Conservation (phyloP, 2,888 invertebrate genomes). For the Neria commutata region DNA sequence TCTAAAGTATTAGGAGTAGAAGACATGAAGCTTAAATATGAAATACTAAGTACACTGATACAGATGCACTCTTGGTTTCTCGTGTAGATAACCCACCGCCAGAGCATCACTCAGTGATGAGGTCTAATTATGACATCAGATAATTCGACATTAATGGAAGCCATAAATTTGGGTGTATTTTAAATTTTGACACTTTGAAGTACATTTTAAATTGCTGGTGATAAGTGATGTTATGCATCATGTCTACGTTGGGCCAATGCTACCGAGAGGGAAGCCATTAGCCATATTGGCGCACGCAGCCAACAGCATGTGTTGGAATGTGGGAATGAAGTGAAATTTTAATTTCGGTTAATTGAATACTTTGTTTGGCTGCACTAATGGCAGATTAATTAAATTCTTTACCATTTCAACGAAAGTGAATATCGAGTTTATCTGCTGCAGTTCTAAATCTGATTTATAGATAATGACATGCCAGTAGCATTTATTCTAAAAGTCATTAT, state of each 20-base stretch:
- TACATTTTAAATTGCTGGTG: constrained; percentile 11
- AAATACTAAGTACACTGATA: no score
- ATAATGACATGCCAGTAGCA: no score
- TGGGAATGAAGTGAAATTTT: neutral
- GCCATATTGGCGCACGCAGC: neutral
- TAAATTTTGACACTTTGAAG: constrained; percentile 9
- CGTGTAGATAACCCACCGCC: neutral
- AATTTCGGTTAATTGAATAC: neutral
- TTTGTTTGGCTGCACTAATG: neutral
- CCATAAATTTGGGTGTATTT: constrained; percentile 10
- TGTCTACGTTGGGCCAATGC: no score
- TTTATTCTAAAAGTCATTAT: constrained; percentile 36
- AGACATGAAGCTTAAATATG: no score
- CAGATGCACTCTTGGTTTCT: no score
- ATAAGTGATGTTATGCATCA: constrained; percentile 8
- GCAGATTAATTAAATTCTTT: neutral
- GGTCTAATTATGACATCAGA: constrained; percentile 12
- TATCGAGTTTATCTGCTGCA: constrained; percentile 42
- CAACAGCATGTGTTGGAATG: neutral
- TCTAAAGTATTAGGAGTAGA: no score
- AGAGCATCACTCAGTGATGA: neutral
- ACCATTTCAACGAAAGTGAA: constrained; percentile 10
- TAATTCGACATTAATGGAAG: neutral
- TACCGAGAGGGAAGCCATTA: no score
- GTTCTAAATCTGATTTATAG: constrained; percentile 39